These are phyloP conservation scores for Sebastes wilsoni DNA, from an alignment of 2,797 vertebrate genomes.

Conservation along the genomic window DNA sequence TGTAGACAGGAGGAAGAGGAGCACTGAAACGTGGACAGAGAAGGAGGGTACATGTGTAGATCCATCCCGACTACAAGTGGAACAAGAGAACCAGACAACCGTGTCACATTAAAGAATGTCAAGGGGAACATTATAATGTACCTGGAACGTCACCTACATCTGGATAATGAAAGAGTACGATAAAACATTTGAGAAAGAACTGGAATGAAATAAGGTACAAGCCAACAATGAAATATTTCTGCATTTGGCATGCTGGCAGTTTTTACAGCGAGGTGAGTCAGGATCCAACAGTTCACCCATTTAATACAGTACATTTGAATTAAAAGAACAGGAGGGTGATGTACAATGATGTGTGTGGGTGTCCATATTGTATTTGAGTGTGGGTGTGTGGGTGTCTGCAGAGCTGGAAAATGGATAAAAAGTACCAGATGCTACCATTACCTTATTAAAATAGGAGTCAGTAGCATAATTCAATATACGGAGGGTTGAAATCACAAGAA, in stretches of 20 bases:
- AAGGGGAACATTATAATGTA: not conserved
- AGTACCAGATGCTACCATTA: constrained; percentile 1
- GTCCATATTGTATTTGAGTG: not conserved
- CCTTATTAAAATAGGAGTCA: not conserved
- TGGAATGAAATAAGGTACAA: constrained; percentile 7
- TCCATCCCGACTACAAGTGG: constrained; percentile 23
- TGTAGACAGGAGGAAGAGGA: constrained; percentile 36
- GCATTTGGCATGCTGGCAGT: constrained; percentile 10
- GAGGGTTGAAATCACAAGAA: not conserved
- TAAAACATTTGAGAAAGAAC: not conserved
- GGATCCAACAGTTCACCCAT: constrained; percentile 23
- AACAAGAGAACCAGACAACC: constrained; percentile 31
- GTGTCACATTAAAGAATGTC: constrained; percentile 21
- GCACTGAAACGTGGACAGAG: constrained; percentile 42
- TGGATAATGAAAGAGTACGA: not conserved
- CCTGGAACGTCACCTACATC: constrained; percentile 23
- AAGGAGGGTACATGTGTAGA: constrained; percentile 19
- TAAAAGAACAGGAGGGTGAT: constrained; percentile 11
- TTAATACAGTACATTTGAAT: constrained; percentile 26
- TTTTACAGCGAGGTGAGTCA: constrained; percentile 28
- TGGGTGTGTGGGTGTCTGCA: constrained; percentile 15
- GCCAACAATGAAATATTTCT: constrained; percentile 29
- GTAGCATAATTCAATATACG: not conserved
- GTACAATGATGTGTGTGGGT: constrained; percentile 7
- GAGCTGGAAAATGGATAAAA: not conserved